phyloP scores from a whole-genome alignment of 1,140 invertebrate genomes.

The Amphibalanus amphitrite region DNA sequence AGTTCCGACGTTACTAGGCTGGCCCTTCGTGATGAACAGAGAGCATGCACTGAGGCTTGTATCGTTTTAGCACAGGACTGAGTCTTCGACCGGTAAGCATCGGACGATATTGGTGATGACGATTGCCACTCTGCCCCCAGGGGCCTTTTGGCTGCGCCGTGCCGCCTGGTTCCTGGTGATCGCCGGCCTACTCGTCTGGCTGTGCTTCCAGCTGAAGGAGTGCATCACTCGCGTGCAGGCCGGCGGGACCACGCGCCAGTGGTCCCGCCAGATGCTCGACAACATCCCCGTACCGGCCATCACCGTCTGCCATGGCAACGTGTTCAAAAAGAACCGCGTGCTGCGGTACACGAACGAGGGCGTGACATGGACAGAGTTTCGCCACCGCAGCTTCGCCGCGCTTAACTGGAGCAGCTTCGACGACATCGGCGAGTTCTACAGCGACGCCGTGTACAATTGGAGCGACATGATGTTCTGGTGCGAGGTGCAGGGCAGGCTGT shows the following conservation, averaged over 20 bases:
- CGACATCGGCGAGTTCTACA: background rate
- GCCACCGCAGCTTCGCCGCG: background rate
- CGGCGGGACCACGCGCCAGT: background rate
- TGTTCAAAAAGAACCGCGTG: background rate
- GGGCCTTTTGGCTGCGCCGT: background rate
- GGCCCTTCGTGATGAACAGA: too few species aligned
- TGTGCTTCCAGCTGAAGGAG: background rate
- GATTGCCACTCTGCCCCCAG: background rate
- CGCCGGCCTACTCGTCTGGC: background rate
- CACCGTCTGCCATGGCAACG: slow-evolving; percentile 1
- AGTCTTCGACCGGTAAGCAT: too few species aligned
- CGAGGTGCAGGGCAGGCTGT: background rate
- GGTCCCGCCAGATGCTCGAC: background rate
- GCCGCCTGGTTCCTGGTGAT: background rate
- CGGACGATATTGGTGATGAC: too few species aligned
- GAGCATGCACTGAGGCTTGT: too few species aligned
- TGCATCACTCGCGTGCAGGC: background rate
- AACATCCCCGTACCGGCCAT: background rate
- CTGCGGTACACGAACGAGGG: background rate
- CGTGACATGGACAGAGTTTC: background rate
- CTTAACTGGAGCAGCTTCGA: background rate
- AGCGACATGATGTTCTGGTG: background rate
- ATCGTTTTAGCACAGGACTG: too few species aligned
- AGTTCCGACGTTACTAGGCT: too few species aligned
- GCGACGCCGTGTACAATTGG: background rate